Base-by-base conservation (phyloP, 2,888 invertebrate species). In the Metacarcinus magister region DNA sequence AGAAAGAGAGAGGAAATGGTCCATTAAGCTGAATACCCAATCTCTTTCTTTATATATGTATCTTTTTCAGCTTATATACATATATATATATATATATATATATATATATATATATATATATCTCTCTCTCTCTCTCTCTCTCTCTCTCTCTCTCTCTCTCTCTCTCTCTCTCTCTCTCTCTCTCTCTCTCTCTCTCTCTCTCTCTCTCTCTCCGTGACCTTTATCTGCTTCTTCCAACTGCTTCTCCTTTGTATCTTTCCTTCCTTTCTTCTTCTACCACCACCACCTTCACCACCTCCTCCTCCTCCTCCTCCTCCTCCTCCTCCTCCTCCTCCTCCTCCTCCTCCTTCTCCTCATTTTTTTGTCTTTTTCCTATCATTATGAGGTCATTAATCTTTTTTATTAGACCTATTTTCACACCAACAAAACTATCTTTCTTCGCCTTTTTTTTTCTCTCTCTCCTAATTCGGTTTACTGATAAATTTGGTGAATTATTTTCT, bases 351-450 rank as follows among this genome's bases (percentile, higher is more conserved):
- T 2, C n/a, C 23, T n/a, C 19, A 23, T 23, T 67, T 67, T n/a
- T 7, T 67, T n/a, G 67, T 67, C 67, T 67, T 67, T n/a, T n/a
- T 67, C 67, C n/a, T 67, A 67, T 67, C 67, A 67, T 67, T 67
- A 67, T 67, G 67, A n/a, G 23, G 13, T 19, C 67, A n/a, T 67
- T 67, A 67, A 67, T 67, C 67, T 67, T 67, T 67, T n/a, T 67
- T 67, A 67, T 67, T 67, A 67, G 67, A n/a, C 23, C 67, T n/a
- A 67, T 67, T 67, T 67, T 67, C 67, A 67, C 67, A n/a, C 67
- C 67, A 23, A 67, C 67, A 67, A 67, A 67, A 67, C 67, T 67
- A 67, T 67, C 67, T 67, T 67, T 67, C 67, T 67, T 19, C n/a
- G 5, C 67, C 16, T n/a, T n/a, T 19, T n/a, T n/a, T 67, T 67